These are phyloP conservation scores for Tribolium castaneum DNA, from an alignment of 1,140 invertebrate genomes.

Conservation along the genomic window DNA sequence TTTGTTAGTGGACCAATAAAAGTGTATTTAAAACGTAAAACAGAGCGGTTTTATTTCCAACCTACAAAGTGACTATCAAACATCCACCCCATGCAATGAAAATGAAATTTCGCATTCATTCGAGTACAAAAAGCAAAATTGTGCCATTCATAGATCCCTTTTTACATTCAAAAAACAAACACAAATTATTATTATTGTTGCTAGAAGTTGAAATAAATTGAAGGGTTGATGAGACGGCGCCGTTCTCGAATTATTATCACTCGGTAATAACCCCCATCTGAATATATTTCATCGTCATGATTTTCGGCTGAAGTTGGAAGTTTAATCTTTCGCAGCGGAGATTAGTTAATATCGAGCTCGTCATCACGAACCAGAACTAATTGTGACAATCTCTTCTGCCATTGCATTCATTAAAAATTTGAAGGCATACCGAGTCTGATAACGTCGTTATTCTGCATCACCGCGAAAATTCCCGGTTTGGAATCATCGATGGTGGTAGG, in stretches of 20 bases:
- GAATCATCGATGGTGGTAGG: neutral
- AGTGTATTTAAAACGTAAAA: neutral
- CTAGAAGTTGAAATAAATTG: neutral
- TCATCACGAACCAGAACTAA: neutral
- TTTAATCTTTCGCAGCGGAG: neutral
- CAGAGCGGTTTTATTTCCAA: neutral
- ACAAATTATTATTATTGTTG: too few relatives aligned
- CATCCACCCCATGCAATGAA: too few relatives aligned
- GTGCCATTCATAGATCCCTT: too few relatives aligned
- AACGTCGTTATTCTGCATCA: neutral
- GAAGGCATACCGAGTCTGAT: neutral
- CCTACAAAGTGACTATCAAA: neutral
- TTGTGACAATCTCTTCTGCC: neutral
- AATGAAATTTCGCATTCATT: too few relatives aligned
- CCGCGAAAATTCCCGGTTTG: conserved; percentile 6
- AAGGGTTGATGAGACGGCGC: neutral
- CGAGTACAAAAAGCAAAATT: too few relatives aligned
- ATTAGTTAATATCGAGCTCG: neutral
- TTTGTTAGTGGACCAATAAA: neutral
- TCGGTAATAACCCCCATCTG: neutral
- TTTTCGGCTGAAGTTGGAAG: neutral
- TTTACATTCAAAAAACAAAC: too few relatives aligned
- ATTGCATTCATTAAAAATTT: neutral
- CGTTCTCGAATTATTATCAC: neutral
- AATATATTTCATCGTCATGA: neutral